Conservation (phyloP, 2,888 invertebrate species). For the Meiosimyza decipiens region DNA sequence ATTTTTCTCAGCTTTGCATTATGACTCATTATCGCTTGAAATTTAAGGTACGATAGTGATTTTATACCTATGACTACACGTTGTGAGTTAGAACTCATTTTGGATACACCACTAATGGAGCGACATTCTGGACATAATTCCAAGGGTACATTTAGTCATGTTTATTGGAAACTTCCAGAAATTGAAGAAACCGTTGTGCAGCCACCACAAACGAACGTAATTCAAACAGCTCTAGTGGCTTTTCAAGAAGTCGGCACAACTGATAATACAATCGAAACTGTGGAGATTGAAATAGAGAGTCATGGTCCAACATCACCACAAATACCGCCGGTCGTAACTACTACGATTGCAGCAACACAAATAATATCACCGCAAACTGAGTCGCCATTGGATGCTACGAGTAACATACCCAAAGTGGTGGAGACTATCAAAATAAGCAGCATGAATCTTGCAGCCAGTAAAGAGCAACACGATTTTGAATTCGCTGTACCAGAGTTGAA, state of each 20-base stretch:
- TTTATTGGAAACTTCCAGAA: conserved; percentile 45
- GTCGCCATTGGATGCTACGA: neutral
- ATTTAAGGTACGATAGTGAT: conserved; percentile 56
- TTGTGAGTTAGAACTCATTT: conserved; percentile 50
- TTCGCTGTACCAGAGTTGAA: conserved; percentile 44
- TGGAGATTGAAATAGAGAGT: neutral
- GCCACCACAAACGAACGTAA: neutral
- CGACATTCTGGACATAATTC: conserved; percentile 45
- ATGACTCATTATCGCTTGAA: neutral
- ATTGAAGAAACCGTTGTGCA: conserved; percentile 24
- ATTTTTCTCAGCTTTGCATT: neutral
- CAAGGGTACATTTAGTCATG: conserved; percentile 46
- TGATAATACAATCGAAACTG: neutral
- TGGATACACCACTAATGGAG: conserved; percentile 52
- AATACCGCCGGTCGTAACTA: neutral
- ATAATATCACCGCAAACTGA: conserved; percentile 16
- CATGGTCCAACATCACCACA: neutral
- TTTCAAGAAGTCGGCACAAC: neutral
- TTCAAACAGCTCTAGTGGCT: neutral
- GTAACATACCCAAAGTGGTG: neutral
- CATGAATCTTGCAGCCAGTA: conserved; percentile 24
- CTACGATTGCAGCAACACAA: neutral
- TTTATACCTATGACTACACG: conserved; percentile 55
- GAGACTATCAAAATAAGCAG: neutral
- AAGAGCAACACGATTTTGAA: conserved; percentile 42